These are phyloP conservation scores for Eupithecia pulchellata DNA, from an alignment of 2,888 invertebrate genomes.

Conservation along the genomic window DNA sequence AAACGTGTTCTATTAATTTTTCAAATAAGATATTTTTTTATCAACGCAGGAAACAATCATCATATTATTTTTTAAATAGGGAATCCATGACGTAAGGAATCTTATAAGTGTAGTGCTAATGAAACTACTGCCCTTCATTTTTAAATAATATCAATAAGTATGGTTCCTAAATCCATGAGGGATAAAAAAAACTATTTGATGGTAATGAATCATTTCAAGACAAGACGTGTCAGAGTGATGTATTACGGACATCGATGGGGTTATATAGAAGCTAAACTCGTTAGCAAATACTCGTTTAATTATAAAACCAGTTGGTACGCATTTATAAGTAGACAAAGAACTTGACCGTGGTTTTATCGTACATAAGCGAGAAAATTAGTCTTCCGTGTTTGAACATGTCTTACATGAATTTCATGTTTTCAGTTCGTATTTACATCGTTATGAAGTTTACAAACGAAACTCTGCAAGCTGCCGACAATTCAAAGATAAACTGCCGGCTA, in stretches of 20 bases:
- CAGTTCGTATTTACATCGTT: not conserved
- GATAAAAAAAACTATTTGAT: not conserved
- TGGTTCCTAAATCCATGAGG: not conserved
- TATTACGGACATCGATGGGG: conserved; percentile 1
- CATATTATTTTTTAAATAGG: not conserved
- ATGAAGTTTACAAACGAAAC: not conserved
- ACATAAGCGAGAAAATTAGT: not conserved
- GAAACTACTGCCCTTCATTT: not conserved
- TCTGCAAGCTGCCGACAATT: not conserved
- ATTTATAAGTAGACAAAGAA: conserved; percentile 10
- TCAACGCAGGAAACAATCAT: not conserved
- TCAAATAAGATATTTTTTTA: not conserved
- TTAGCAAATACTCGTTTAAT: conserved; percentile 22
- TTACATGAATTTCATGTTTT: not conserved
- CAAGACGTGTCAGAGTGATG: not conserved
- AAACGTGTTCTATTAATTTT: not conserved
- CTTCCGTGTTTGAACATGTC: conserved; percentile 5
- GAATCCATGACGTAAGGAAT: not conserved
- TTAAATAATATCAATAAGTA: not conserved
- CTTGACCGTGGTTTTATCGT: conserved; percentile 8
- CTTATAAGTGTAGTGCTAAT: not conserved
- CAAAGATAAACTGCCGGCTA: too few species aligned
- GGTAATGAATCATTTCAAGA: conserved; percentile 5
- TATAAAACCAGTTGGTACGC: conserved; percentile 41
- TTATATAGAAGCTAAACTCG: conserved; percentile 7